Conservation (phyloP, 1,140 invertebrate species). For the Brachionus paranguensis region DNA sequence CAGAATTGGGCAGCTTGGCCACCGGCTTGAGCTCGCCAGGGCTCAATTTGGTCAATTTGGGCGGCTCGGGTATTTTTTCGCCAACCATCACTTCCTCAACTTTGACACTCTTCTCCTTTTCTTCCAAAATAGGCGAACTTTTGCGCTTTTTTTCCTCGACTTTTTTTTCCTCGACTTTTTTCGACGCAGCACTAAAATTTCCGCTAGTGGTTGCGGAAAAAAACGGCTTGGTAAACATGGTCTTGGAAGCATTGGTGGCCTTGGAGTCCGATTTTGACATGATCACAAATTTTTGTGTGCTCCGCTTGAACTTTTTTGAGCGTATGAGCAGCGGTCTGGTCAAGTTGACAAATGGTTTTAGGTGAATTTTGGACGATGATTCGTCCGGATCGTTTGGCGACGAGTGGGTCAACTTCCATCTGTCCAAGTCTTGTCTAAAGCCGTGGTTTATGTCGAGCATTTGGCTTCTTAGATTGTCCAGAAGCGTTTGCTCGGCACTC, state of each 20-base stretch:
- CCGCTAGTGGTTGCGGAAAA: not conserved
- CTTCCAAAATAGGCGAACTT: not conserved
- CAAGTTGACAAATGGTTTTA: conserved; percentile 35
- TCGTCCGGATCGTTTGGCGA: not conserved
- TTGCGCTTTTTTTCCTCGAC: not conserved
- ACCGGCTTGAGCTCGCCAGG: not conserved
- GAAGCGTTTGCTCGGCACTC: not conserved
- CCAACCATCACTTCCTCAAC: not conserved
- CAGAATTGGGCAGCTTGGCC: not conserved
- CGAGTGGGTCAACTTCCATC: not conserved
- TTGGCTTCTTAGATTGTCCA: not conserved
- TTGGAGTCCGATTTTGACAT: not conserved
- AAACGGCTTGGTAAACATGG: conserved; percentile 18
- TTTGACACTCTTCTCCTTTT: not conserved
- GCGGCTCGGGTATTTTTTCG: not conserved
- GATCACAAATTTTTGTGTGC: not conserved
- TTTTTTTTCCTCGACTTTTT: not conserved
- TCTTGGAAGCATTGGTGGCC: not conserved
- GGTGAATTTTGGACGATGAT: not conserved
- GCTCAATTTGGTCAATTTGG: not conserved
- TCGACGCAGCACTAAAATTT: not conserved
- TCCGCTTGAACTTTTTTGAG: conserved; percentile 10
- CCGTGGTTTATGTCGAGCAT: conserved; percentile 31
- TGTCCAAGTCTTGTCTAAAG: conserved; percentile 3
- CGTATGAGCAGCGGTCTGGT: conserved; percentile 4